phyloP scores from a whole-genome alignment of 1,140 invertebrate species.

The Gryllus bimaculatus region DNA sequence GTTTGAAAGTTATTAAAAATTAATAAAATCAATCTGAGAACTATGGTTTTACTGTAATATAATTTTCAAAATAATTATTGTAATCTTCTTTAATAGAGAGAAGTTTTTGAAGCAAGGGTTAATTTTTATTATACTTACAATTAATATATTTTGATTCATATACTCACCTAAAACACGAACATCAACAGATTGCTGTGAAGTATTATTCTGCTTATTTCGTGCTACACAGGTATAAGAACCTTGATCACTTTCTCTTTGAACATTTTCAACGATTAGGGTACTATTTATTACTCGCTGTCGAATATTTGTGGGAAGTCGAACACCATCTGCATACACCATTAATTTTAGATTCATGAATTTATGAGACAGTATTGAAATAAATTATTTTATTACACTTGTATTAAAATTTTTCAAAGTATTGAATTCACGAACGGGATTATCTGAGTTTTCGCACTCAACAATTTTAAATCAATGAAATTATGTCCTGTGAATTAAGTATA shows the following conservation, averaged over 20 bases:
- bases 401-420: no score
- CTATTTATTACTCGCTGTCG: slow-evolving; percentile 57
- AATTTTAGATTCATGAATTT: background rate
- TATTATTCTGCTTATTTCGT: slow-evolving; percentile 48
- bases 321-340: slow-evolving; percentile 40
- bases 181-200: slow-evolving; percentile 44
- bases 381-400: no score
- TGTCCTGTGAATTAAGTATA: no score
- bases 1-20: no score
- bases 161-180: slow-evolving; percentile 46
- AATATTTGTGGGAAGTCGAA: slow-evolving; percentile 54
- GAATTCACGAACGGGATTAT: no score
- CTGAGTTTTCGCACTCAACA: no score
- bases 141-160: background rate
- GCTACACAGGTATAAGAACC: slow-evolving; percentile 59
- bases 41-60: no score
- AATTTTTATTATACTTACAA: background rate
- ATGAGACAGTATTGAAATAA: background rate
- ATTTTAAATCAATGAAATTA: no score
- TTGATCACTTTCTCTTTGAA: slow-evolving; percentile 53
- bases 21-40: no score
- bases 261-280: slow-evolving; percentile 50
- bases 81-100: no score
- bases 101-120: no score
- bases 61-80: no score